Evolutionary conservation across 2,888 invertebrate genomes (phyloP).

Genomic region (Yponomeuta evonymella): DNA sequence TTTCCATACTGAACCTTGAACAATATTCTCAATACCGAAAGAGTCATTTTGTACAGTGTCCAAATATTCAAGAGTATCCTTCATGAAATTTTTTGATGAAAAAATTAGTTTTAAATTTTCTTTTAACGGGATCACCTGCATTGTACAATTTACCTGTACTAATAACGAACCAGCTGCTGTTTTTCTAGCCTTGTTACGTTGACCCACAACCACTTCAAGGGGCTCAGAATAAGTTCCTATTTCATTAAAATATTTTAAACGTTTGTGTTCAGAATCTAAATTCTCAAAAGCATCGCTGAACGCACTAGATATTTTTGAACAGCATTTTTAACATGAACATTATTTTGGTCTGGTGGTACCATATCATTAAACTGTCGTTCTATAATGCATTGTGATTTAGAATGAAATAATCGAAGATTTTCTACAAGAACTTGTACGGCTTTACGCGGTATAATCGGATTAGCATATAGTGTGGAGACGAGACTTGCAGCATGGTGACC

Average conservation of each 20-base stretch:
- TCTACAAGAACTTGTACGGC: too few relatives aligned
- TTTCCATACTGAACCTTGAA: too few relatives aligned
- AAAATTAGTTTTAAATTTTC: constrained; percentile 8
- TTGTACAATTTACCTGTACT: neutral
- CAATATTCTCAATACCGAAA: neutral
- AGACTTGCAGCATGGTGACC: too few relatives aligned
- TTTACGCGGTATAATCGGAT: too few relatives aligned
- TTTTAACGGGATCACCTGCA: too few relatives aligned
- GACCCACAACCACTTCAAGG: constrained; percentile 17
- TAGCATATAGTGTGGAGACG: too few relatives aligned
- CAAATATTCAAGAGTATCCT: too few relatives aligned
- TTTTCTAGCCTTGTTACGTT: constrained; percentile 13
- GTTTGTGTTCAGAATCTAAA: constrained; percentile 6
- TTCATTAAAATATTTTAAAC: constrained; percentile 7
- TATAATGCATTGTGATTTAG: too few relatives aligned
- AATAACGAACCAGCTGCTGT: neutral
- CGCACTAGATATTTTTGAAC: neutral
- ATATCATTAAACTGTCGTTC: too few relatives aligned
- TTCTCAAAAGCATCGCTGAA: neutral
- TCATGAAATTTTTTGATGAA: constrained; percentile 8
- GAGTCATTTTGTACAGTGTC: constrained; percentile 8
- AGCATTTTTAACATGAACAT: too few relatives aligned
- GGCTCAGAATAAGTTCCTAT: constrained; percentile 17
- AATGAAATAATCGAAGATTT: too few relatives aligned
- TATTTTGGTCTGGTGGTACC: too few relatives aligned